Evolutionary conservation across 2,113 vertebrate species (phyloP).

Genomic region (Notarius quadriscutis): DNA sequence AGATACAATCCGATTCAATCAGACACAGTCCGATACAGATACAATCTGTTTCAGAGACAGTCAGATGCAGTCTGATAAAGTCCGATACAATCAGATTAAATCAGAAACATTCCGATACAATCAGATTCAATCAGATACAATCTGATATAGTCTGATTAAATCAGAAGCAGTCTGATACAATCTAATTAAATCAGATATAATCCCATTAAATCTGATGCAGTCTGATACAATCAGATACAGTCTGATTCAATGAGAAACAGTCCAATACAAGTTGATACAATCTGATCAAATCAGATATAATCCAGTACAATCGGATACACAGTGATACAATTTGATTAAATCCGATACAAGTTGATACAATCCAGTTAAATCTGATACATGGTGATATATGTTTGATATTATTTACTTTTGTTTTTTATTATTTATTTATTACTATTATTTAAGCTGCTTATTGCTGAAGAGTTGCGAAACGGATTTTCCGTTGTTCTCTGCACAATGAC

Average conservation of each 20-base stretch:
- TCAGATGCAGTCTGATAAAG: background rate
- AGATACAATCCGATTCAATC: background rate
- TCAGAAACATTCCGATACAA: background rate
- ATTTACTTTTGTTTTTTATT: too few relatives aligned
- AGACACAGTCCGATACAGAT: background rate
- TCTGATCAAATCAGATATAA: background rate
- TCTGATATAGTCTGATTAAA: background rate
- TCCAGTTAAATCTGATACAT: background rate
- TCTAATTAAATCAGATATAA: background rate
- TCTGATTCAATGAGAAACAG: background rate
- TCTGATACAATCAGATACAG: background rate
- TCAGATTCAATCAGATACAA: background rate
- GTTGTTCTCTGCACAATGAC: too few relatives aligned
- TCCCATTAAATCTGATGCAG: background rate
- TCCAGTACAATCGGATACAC: background rate
- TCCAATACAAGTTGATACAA: background rate
- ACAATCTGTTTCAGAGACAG: background rate
- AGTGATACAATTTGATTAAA: background rate
- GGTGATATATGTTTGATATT: too few relatives aligned
- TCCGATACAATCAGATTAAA: background rate
- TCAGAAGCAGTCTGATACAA: background rate
- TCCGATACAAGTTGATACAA: background rate
- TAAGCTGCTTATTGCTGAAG: too few relatives aligned
- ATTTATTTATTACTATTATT: too few relatives aligned
- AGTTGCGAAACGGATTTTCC: too few relatives aligned